Evolutionary conservation across 2,113 vertebrate genomes (phyloP).

Genomic region (Pelecanus crispus): DNA sequence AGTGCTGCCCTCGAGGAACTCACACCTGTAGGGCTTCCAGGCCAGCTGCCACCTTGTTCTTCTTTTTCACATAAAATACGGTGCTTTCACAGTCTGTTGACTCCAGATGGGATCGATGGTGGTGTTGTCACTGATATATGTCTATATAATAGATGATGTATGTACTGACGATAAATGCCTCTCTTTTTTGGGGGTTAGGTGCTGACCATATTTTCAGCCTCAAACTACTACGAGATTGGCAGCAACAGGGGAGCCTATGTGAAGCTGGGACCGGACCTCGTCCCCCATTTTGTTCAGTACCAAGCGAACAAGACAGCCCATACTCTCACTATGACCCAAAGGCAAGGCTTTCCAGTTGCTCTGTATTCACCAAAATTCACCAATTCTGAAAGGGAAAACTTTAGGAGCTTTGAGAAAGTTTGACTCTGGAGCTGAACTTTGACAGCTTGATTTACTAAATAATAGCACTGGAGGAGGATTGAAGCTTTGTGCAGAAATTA

Average conservation of each 20-base stretch:
- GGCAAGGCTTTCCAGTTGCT: conserved; percentile 65
- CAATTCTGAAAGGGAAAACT: neutral
- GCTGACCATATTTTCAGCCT: conserved; percentile 95
- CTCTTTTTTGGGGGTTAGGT: conserved; percentile 72
- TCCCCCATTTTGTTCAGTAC: conserved; percentile 87
- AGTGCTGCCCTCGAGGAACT: accelerated
- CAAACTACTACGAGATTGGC: conserved; percentile 92
- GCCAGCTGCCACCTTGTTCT: neutral
- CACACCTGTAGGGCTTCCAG: neutral
- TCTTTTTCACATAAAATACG: neutral
- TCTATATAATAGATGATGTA: neutral
- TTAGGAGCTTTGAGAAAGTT: neutral
- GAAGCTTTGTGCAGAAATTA: neutral
- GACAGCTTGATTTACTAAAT: neutral
- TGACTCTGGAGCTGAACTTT: neutral
- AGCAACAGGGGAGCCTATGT: conserved; percentile 94
- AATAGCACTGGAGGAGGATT: neutral
- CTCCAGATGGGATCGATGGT: accelerated
- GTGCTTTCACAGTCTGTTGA: neutral
- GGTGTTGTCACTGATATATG: neutral
- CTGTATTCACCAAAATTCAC: neutral
- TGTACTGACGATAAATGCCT: neutral
- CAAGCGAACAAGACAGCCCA: conserved; percentile 81
- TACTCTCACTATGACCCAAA: conserved; percentile 86
- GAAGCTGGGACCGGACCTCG: conserved; percentile 83